Evolutionary conservation across 2,888 invertebrate genomes (phyloP), one percentile per base, ranked within the genome.

Genomic region (Stenolophus ochropezus): DNA sequence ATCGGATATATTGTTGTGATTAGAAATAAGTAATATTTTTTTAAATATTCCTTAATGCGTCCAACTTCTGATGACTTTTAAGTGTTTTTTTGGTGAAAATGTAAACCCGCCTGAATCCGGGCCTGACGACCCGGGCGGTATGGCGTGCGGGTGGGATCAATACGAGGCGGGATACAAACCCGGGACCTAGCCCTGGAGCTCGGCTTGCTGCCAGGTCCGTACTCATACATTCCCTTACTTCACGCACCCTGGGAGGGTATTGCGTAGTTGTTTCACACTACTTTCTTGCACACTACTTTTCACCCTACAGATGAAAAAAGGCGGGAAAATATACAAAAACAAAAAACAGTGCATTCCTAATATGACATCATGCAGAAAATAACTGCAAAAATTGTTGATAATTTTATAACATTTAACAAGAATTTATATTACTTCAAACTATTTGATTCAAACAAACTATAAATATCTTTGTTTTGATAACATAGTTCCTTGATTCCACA

Each of bases 81-180:
- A 16, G 16, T 53, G 16, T 53, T 53, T 53, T 4, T 53, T n/a
- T 53, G 2, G 11, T 42, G 1, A 42, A 42, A 42, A 42, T 42
- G 33, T 47, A n/a, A 42, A 42, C 11, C 4, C 11, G 8, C 33
- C 33, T 65, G 6, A 65, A 47, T 77, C 42, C 77, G 61, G 65
- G 49, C 53, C 51, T 21, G 21, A 58, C 11, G 4, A 56, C 11
- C 73, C 33, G 23, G 73, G 65, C 76, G 56, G 56, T 21, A 58
- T 56, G 33, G 47, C 65, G 58, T 42, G 47, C 77, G 58, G 65
- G 65, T 69, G 33, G 18, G 77, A 77, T 77, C 77, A 77, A 77
- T 77, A 77, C 77, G 20, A 53, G 16, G 53, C 75, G 75, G 73
- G 73, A 73, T 73, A 18, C 49, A 76, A 53, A 76, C 56, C 77